These are phyloP conservation scores for Sebastes cheni DNA, from an alignment of 2,797 vertebrate genomes.

Conservation along the genomic window DNA sequence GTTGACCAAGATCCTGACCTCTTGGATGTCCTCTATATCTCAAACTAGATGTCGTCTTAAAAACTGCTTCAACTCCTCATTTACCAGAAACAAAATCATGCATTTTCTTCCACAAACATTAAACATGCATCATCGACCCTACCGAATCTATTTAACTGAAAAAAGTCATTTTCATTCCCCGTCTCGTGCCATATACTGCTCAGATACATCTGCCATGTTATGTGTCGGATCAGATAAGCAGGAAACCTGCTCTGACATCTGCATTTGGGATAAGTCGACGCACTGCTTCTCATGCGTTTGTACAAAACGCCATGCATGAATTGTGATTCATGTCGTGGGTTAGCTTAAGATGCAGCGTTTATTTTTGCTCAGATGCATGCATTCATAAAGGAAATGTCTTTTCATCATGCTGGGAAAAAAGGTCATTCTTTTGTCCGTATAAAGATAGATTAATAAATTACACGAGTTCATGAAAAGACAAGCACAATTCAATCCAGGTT, in stretches of 20 bases:
- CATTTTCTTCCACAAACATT: slow-evolving; percentile 1
- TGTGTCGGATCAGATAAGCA: slow-evolving; percentile 87
- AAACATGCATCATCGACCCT: slow-evolving; percentile 3
- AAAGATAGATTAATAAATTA: slow-evolving; percentile 30
- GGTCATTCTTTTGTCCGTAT: neutral
- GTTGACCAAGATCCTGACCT: slow-evolving; percentile 4
- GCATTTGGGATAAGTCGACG: slow-evolving; percentile 68
- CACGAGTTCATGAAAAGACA: slow-evolving; percentile 48
- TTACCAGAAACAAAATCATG: neutral
- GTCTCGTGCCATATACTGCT: slow-evolving; percentile 83
- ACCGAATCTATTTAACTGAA: slow-evolving; percentile 19
- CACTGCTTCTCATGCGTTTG: slow-evolving; percentile 46
- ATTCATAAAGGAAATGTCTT: neutral
- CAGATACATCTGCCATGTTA: slow-evolving; percentile 87
- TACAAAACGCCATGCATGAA: slow-evolving; percentile 6
- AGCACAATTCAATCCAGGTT: slow-evolving; percentile 74
- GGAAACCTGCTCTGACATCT: slow-evolving; percentile 88
- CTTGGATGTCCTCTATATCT: neutral
- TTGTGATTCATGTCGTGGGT: slow-evolving; percentile 32
- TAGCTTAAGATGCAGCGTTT: slow-evolving; percentile 27
- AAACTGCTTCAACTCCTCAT: neutral
- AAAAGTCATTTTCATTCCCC: slow-evolving; percentile 63
- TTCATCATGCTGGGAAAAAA: neutral
- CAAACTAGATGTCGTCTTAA: neutral
- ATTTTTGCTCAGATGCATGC: slow-evolving; percentile 42